Conservation (phyloP, 1,140 invertebrate species). For the Meloidogyne exigua region DNA sequence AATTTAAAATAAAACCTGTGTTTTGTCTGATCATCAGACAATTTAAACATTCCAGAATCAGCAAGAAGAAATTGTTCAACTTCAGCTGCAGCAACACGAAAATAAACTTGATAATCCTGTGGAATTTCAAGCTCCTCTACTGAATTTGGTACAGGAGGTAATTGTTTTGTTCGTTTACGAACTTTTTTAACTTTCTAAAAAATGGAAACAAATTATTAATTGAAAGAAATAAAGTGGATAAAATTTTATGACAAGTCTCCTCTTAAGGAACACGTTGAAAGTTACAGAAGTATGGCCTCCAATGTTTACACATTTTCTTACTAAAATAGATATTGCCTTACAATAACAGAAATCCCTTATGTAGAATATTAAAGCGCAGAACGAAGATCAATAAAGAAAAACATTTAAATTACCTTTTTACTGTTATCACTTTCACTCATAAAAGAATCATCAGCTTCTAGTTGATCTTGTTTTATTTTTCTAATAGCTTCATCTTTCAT, state of each 20-base stretch:
- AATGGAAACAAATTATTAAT: no score
- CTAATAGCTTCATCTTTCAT: conserved; percentile 1
- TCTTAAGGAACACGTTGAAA: no score
- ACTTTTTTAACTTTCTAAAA: conserved; percentile 1
- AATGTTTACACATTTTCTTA: no score
- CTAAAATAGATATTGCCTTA: no score
- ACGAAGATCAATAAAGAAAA: no score
- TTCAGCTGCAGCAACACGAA: not conserved
- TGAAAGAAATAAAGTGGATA: not conserved
- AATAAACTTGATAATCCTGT: not conserved
- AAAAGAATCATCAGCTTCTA: not conserved
- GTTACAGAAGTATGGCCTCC: no score
- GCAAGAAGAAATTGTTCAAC: conserved; percentile 9
- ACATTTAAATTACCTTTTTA: not conserved
- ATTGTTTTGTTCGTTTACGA: not conserved
- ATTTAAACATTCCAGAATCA: conserved; percentile 9
- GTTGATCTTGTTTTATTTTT: not conserved
- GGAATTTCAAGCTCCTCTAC: conserved; percentile 8
- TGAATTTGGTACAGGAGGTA: not conserved
- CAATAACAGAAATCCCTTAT: no score
- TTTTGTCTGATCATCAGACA: not conserved
- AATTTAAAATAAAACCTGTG: not conserved
- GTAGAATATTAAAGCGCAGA: no score
- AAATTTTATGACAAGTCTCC: no score
- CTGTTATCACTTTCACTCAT: not conserved